These are phyloP conservation scores for Atta colombica DNA, from an alignment of 1,140 invertebrate genomes.

Conservation along the genomic window DNA sequence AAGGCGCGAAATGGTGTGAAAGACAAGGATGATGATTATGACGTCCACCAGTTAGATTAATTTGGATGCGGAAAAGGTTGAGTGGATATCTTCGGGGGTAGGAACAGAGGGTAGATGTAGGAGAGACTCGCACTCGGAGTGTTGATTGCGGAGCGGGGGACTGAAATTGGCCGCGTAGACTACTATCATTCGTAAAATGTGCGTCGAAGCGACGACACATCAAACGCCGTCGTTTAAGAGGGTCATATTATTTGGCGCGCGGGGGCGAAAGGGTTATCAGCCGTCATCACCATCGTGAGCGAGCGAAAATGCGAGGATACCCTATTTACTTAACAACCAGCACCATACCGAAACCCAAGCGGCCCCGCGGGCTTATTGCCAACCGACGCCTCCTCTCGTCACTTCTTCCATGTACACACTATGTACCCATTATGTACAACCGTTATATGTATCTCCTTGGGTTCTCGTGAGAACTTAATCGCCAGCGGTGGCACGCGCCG, in stretches of 20 bases:
- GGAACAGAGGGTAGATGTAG: constrained; percentile 39
- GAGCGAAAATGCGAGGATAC: constrained; percentile 60
- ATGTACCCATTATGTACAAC: constrained; percentile 56
- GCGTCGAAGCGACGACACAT: constrained; percentile 79
- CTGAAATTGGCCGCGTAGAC: constrained; percentile 77
- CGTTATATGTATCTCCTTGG: constrained; percentile 62
- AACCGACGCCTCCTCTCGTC: constrained; percentile 65
- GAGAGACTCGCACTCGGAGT: not conserved
- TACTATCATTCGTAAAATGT: constrained; percentile 71
- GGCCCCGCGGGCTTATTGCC: constrained; percentile 77
- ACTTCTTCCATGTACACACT: constrained; percentile 68
- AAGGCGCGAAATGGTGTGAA: constrained; percentile 28
- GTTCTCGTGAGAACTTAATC: constrained; percentile 58
- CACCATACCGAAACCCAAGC: constrained; percentile 71
- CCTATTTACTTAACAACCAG: constrained; percentile 84
- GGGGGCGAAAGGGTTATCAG: constrained; percentile 80
- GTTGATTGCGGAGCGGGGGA: constrained; percentile 30
- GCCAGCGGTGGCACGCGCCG: constrained; percentile 54
- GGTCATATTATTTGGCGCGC: constrained; percentile 79
- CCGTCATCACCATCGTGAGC: constrained; percentile 48
- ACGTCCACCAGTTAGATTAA: constrained; percentile 70
- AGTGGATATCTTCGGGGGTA: constrained; percentile 32
- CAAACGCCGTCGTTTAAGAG: constrained; percentile 81
- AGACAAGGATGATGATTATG: constrained; percentile 74
- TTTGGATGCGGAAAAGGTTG: constrained; percentile 45